These are phyloP conservation scores for Heliconius cydno DNA, from an alignment of 2,888 invertebrate genomes.

Conservation along the genomic window DNA sequence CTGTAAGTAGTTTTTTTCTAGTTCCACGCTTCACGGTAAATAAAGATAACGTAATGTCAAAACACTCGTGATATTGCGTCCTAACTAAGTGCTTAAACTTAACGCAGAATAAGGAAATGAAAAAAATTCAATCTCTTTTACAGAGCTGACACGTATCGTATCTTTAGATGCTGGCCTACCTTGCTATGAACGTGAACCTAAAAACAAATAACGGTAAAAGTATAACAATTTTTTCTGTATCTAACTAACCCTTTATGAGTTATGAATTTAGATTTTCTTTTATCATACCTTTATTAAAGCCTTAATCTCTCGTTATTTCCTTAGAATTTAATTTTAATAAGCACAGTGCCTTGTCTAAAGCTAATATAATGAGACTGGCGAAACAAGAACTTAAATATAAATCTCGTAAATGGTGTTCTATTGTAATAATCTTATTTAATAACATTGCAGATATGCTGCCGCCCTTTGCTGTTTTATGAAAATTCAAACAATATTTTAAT, in stretches of 20 bases:
- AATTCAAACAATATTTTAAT: neutral
- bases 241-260: neutral
- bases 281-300: neutral
- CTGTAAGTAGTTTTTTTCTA: no score
- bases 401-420: slow-evolving; percentile 12
- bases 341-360: neutral
- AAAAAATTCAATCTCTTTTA: no score
- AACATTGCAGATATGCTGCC: neutral
- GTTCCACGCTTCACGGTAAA: no score
- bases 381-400: slow-evolving; percentile 20
- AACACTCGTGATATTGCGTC: no score
- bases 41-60: no score
- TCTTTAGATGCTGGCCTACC: no score
- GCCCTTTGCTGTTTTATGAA: neutral
- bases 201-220: no score
- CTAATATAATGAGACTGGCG: slow-evolving; percentile 8
- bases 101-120: no score
- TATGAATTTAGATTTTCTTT: neutral
- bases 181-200: no score
- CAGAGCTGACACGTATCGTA: no score
- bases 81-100: no score
- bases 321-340: slow-evolving; percentile 23
- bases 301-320: slow-evolving; percentile 6
- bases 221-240: neutral
- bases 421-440: slow-evolving; percentile 18